A percentile compares a stretch with the other conserved stretches of the same genome.
Evolutionary conservation across 1,140 invertebrate species (phyloP).

Genomic region (Scaptodrosophila lebanonensis): DNA sequence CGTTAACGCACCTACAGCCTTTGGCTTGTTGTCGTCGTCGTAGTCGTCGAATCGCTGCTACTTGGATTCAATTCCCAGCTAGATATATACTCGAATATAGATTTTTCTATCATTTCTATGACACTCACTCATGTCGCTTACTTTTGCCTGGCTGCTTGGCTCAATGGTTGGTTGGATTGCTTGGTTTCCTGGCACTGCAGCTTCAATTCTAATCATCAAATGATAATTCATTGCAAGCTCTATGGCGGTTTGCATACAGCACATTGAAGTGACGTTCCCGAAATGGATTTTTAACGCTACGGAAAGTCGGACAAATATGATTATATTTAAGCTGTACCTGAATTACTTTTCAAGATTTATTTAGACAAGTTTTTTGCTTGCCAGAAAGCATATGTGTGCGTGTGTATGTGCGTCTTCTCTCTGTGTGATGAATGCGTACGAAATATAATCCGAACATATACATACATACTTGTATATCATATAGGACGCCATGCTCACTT

Average conservation of each 20-base stretch:
- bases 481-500: too few species aligned
- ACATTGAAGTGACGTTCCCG: too few species aligned
- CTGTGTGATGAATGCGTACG: too few species aligned
- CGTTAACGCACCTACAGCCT: slow-evolving; percentile 25
- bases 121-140: slow-evolving; percentile 31
- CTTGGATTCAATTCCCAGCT: slow-evolving; percentile 47
- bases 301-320: slow-evolving; percentile 24
- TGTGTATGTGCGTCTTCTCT: too few species aligned
- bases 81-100: neutral
- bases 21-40: slow-evolving; percentile 31
- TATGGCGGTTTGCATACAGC: slow-evolving; percentile 23
- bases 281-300: too few species aligned
- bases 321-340: slow-evolving; percentile 49
- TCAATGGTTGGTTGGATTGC: neutral
- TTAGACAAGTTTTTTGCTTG: neutral
- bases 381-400: too few species aligned
- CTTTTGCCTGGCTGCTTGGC: slow-evolving; percentile 14
- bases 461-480: too few species aligned
- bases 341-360: slow-evolving; percentile 23
- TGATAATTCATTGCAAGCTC: slow-evolving; percentile 21
- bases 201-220: too few species aligned
- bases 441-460: too few species aligned
- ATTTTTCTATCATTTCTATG: slow-evolving; percentile 20
- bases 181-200: too few species aligned
- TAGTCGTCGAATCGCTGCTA: too few species aligned